phyloP scores from a whole-genome alignment of 1,140 invertebrate genomes.

The Phenacoccus solenopsis region DNA sequence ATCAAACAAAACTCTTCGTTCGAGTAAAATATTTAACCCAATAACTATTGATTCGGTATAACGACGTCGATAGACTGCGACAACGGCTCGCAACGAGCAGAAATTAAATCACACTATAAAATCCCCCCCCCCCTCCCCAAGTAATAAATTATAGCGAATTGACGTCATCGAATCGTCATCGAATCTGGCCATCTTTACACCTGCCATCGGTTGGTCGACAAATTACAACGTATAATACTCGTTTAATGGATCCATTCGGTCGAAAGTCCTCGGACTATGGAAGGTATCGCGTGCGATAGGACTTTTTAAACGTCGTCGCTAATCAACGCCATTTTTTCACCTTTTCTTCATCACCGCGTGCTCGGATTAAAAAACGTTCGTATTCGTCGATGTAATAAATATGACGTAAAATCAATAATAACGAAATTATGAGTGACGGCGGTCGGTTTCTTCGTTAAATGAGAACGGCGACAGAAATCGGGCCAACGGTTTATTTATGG shows the following conservation, averaged over 20 bases:
- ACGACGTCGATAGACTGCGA: too few species aligned
- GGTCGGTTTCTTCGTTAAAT: neutral
- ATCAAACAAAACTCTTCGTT: too few species aligned
- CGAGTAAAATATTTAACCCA: neutral
- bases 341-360: too few species aligned
- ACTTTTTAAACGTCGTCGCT: too few species aligned
- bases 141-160: neutral
- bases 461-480: neutral
- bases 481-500: neutral
- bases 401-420: neutral
- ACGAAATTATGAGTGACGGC: neutral
- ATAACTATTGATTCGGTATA: neutral
- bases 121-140: too few species aligned
- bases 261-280: too few species aligned
- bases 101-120: neutral
- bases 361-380: neutral
- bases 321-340: too few species aligned
- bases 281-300: too few species aligned
- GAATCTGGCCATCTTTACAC: neutral
- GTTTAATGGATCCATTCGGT: too few species aligned
- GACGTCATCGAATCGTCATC: slow-evolving; percentile 1
- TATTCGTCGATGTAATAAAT: neutral
- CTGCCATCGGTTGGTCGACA: neutral
- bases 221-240: neutral
- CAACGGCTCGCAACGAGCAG: neutral